A percentile compares a stretch with the other conserved stretches of the same genome.
These are phyloP conservation scores for Lepidothrix coronata DNA, from an alignment of 2,113 vertebrate genomes.

Conservation along the genomic window DNA sequence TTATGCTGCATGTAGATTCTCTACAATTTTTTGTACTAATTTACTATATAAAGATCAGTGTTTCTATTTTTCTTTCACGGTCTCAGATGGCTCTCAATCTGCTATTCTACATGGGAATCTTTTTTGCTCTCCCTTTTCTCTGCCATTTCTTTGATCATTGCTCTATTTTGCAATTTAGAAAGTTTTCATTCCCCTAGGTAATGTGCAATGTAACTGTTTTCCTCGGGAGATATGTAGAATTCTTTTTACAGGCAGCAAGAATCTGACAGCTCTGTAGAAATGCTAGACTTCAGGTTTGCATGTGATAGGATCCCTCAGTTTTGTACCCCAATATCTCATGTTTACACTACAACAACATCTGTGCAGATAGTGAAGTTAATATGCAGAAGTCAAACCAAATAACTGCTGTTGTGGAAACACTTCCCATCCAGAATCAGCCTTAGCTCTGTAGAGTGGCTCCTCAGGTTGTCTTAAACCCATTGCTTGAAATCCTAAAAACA, in stretches of 20 bases:
- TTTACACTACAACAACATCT: not conserved
- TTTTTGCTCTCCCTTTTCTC: not conserved
- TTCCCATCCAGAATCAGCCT: not conserved
- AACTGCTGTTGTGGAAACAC: not conserved
- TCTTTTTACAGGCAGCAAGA: not conserved
- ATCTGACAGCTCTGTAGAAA: not conserved
- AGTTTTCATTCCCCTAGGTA: not conserved
- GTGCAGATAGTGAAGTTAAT: not conserved
- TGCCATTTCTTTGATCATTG: conserved; percentile 15
- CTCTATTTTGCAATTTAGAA: not conserved
- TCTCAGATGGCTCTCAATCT: not conserved
- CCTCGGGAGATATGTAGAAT: not conserved
- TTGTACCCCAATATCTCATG: not conserved
- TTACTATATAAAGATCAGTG: not conserved
- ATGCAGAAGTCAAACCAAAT: not conserved
- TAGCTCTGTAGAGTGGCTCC: not conserved
- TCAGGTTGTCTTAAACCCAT: not conserved
- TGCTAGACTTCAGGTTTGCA: not conserved
- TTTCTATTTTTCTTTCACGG: not conserved
- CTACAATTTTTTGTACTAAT: not conserved
- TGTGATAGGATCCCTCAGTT: not conserved
- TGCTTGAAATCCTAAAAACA: not conserved
- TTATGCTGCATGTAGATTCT: not conserved
- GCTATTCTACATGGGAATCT: not conserved
- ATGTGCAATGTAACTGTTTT: not conserved